Conservation (phyloP, 2,888 invertebrate species). For the Leptogaster cylindrica region DNA sequence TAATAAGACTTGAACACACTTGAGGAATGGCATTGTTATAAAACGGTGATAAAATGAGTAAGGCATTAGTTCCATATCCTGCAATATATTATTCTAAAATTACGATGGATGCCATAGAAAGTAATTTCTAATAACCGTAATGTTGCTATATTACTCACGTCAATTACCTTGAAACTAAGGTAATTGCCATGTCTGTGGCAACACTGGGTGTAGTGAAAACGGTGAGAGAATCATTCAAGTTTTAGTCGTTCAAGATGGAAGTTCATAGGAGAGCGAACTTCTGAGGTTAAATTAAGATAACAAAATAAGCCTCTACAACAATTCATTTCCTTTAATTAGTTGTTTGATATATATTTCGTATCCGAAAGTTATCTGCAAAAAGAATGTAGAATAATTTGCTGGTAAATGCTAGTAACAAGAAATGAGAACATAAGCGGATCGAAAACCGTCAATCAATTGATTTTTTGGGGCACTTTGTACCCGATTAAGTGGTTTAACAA, state of each 20-base stretch:
- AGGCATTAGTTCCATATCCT: too few species aligned
- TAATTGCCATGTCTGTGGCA: too few species aligned
- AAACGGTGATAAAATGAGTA: too few species aligned
- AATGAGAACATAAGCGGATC: conserved; percentile 14
- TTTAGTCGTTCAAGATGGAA: conserved; percentile 23
- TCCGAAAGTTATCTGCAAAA: not conserved
- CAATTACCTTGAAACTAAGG: too few species aligned
- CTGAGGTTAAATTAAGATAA: not conserved
- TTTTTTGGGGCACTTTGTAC: not conserved
- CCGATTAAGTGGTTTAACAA: not conserved
- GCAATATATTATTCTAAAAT: too few species aligned
- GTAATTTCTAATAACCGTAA: too few species aligned
- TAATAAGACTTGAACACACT: too few species aligned
- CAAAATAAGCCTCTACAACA: not conserved
- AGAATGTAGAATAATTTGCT: not conserved
- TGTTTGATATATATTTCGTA: conserved; percentile 1
- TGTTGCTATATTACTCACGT: too few species aligned
- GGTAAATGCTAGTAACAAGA: not conserved
- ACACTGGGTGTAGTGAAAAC: too few species aligned
- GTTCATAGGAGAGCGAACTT: conserved; percentile 22
- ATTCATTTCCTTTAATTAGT: conserved; percentile 6
- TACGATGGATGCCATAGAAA: too few species aligned
- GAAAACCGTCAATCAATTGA: not conserved
- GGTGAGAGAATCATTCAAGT: conserved; percentile 21
- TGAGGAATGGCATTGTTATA: too few species aligned